Percentiles rank a stretch among this genome's conserved stretches.
Conservation (phyloP, 2,113 vertebrate genomes). For the Sinocyclocheilus anshuiensis region DNA sequence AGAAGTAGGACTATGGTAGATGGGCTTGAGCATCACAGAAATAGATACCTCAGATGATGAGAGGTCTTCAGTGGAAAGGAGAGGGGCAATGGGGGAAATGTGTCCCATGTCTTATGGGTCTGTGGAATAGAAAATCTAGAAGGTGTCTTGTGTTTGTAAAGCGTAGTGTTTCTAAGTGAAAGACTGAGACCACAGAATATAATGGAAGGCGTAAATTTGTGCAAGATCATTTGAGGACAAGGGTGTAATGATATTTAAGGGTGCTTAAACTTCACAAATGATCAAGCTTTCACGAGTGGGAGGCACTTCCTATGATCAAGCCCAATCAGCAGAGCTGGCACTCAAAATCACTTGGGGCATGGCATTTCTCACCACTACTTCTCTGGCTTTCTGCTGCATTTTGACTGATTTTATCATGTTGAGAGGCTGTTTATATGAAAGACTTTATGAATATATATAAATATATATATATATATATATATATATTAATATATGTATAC, state of each 20-base stretch:
- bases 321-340: constrained; percentile 10
- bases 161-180: neutral
- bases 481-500: constrained; percentile 49
- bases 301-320: constrained; percentile 25
- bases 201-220: neutral
- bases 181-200: neutral
- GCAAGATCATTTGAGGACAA: too few relatives aligned
- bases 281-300: neutral
- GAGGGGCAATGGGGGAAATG: neutral
- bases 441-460: too few relatives aligned
- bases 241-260: neutral
- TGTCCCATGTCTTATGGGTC: neutral
- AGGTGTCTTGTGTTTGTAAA: neutral
- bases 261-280: constrained; percentile 12
- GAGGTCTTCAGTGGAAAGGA: neutral
- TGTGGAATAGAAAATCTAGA: neutral
- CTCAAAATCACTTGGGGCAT: neutral
- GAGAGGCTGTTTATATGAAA: neutral
- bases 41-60: neutral
- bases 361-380: constrained; percentile 17
- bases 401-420: constrained; percentile 28
- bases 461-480: constrained; percentile 46
- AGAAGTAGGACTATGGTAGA: neutral
- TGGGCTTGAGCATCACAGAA: constrained; percentile 1
- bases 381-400: constrained; percentile 31